Percentiles rank a stretch among this genome's conserved stretches.
Evolutionary conservation across 2,113 vertebrate species (phyloP).

Genomic region (Formicarius rufipectus): DNA sequence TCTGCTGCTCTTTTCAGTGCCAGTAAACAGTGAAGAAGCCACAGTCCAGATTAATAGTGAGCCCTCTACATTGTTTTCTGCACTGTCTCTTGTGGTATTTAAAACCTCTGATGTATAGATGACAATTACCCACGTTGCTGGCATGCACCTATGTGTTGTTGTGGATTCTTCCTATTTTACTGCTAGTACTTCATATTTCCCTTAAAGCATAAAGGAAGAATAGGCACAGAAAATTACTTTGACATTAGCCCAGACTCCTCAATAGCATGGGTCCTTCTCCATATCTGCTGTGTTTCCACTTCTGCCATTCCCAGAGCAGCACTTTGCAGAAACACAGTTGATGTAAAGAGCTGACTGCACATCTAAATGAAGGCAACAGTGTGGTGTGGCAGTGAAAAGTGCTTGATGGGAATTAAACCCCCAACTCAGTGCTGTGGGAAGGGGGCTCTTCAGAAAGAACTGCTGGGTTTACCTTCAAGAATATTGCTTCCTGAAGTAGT

Average conservation of each 20-base stretch:
- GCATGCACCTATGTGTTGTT: neutral
- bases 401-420: neutral
- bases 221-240: neutral
- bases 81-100: conserved; percentile 8
- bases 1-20: conserved; percentile 4
- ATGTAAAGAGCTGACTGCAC: neutral
- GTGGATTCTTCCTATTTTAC: neutral
- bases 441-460: neutral
- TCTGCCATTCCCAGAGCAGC: neutral
- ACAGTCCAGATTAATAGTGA: neutral
- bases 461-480: neutral
- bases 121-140: neutral
- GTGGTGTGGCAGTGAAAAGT: neutral
- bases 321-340: neutral
- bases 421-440: neutral
- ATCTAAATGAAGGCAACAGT: neutral
- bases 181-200: neutral
- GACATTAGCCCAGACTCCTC: neutral
- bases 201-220: neutral
- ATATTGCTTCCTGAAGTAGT: neutral
- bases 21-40: conserved; percentile 20
- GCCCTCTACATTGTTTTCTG: neutral
- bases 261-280: neutral
- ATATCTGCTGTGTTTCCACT: neutral
- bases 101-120: neutral